These are phyloP conservation scores for Julus scanicus DNA, from an alignment of 2,888 invertebrate genomes.

Conservation along the genomic window DNA sequence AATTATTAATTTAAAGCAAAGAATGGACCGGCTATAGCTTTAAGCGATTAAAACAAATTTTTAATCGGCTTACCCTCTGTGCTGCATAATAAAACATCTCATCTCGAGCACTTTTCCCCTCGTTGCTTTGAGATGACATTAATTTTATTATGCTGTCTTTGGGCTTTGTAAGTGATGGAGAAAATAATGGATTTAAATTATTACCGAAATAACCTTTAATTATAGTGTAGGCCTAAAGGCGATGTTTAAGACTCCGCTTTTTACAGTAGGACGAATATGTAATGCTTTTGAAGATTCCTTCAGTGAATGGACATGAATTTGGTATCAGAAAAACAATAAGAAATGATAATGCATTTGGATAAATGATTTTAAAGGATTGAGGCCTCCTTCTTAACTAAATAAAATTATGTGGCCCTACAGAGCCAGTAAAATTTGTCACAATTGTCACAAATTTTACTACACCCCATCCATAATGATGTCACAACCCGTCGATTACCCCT, in stretches of 20 bases:
- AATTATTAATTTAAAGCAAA: background rate
- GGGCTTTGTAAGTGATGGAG: background rate
- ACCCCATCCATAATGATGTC: too few relatives aligned
- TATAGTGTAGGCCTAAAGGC: constrained; percentile 36
- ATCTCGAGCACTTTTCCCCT: constrained; percentile 9
- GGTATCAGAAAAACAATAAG: background rate
- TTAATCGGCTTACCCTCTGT: background rate
- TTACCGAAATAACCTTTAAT: constrained; percentile 37
- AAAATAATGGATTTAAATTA: constrained; percentile 42
- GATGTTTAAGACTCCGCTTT: background rate
- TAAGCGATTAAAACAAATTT: constrained; percentile 16
- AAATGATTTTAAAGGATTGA: background rate
- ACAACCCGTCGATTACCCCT: too few relatives aligned
- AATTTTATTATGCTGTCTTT: constrained; percentile 42
- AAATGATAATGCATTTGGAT: background rate
- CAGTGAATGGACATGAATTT: background rate
- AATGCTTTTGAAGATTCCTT: background rate
- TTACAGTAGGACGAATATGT: background rate
- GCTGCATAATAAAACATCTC: constrained; percentile 30
- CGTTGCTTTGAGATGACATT: constrained; percentile 19
- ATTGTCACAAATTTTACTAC: too few relatives aligned
- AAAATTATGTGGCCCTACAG: too few relatives aligned
- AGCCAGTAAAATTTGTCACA: too few relatives aligned
- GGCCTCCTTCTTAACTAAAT: background rate
- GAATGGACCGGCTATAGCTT: background rate